A percentile compares a stretch with the other conserved stretches of the same genome.
These are phyloP conservation scores for Carassius gibelio DNA, from an alignment of 2,113 vertebrate genomes.

Conservation along the genomic window DNA sequence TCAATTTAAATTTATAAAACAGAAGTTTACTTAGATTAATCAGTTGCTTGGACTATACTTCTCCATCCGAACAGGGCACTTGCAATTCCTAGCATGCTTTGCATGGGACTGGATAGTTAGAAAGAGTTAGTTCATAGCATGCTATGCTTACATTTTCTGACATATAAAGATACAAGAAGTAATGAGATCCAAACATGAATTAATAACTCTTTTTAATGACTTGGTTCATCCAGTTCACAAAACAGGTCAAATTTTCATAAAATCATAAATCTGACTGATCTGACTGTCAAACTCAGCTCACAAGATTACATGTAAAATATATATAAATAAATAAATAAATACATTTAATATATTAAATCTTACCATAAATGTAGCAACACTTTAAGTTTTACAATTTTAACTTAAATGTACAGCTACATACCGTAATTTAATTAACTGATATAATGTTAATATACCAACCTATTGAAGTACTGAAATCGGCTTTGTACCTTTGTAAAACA, in stretches of 20 bases:
- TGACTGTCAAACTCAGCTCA: neutral
- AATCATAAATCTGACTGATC: neutral
- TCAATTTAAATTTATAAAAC: slow-evolving; percentile 2
- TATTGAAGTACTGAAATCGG: too few species aligned
- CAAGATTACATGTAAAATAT: neutral
- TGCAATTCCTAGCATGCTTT: neutral
- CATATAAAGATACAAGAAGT: neutral
- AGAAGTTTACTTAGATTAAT: neutral
- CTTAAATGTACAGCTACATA: too few species aligned
- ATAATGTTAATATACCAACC: too few species aligned
- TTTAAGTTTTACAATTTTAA: too few species aligned
- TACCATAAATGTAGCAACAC: too few species aligned
- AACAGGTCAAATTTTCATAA: neutral
- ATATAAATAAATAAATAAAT: too few species aligned
- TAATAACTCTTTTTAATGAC: neutral
- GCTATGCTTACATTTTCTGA: neutral
- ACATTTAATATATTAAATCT: too few species aligned
- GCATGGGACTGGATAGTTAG: neutral
- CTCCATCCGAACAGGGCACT: neutral
- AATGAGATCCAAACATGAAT: neutral
- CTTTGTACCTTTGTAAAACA: too few species aligned
- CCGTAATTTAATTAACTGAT: too few species aligned
- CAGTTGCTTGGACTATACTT: neutral
- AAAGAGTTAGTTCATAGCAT: neutral
- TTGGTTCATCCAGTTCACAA: neutral